Base-by-base conservation (phyloP, 1,140 invertebrate species). In the Cydia pomonella region DNA sequence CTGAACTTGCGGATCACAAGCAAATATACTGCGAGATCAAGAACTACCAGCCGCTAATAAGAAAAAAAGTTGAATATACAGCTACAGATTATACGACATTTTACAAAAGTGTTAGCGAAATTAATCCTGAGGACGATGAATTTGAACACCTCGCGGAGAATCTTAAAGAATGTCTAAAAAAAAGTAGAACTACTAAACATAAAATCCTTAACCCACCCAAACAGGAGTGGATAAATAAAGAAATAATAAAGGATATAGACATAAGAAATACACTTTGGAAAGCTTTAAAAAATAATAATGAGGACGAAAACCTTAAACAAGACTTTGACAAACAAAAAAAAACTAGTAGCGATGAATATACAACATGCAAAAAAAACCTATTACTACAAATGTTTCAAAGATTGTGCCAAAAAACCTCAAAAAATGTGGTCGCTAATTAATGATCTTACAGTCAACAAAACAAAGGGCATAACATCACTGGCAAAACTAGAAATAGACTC, bases 381-480 rank as follows among this genome's bases (percentile, higher is more conserved):
- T 33, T 82, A 82, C 21, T 38, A 47, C 18, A 82, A 82, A 47
- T 9, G 16, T 7, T 82, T 82, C 29, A 44, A 38, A 13, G 29
- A 75, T 5, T 75, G 73, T 59, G 18, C 41, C 6, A 77, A 77
- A 5, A 75, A 78, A 63, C 78, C 80, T 9, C 53, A 23, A 25
- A 82, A 82, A 53, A 82, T 80, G 78, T 82, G 80, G 80, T 74
- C 16, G 21, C 21, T 77, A 18, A 76, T 82, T 47, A 79, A 76
- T 21, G 66, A 38, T 38, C 38, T 82, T 0, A 66, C 73, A 5
- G 41, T 53, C 23, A 82, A 82, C 72, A 79, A 74, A 79, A 59
- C 72, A 47, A 79, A 74, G 21, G 5, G 38, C 23, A 33, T 1
- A 7, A 1, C 3, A 27, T 16, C 21, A 21, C 73, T 72, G 41